phyloP scores from a whole-genome alignment of 2,113 vertebrate genomes.

The Cavia aperea region DNA sequence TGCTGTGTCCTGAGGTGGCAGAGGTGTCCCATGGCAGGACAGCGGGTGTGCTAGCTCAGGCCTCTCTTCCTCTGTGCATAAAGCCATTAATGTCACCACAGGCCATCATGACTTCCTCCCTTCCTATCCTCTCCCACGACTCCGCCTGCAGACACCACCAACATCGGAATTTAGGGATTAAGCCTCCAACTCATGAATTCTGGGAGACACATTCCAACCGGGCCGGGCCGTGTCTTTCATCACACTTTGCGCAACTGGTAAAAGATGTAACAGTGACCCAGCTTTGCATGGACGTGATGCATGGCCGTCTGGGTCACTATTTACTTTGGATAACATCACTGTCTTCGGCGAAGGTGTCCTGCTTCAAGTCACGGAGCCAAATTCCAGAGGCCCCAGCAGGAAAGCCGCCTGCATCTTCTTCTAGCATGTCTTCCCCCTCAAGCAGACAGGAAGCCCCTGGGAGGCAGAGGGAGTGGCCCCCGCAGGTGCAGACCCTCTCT shows the following conservation, averaged over 20 bases:
- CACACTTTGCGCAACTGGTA: not conserved
- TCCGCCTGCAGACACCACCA: not conserved
- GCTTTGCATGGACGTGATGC: not conserved
- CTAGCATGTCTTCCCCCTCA: not conserved
- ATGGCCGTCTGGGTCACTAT: not conserved
- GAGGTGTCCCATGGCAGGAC: too few species aligned
- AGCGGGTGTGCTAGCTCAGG: not conserved
- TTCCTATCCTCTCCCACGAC: not conserved
- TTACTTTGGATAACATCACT: not conserved
- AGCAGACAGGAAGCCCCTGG: not conserved
- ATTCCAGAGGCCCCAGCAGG: not conserved
- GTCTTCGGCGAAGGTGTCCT: not conserved
- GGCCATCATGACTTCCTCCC: not conserved
- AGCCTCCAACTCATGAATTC: not conserved
- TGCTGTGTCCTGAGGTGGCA: fast-evolving
- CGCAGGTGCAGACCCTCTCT: not conserved
- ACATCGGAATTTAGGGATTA: not conserved
- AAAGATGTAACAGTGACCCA: not conserved
- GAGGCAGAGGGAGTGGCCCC: not conserved
- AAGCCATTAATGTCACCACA: not conserved
- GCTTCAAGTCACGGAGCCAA: not conserved
- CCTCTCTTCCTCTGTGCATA: not conserved
- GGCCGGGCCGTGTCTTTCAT: not conserved
- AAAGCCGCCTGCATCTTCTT: not conserved
- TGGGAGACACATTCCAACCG: not conserved